These are phyloP conservation scores for Leptodactylus fuscus DNA, from an alignment of 2,113 vertebrate genomes.

Conservation along the genomic window DNA sequence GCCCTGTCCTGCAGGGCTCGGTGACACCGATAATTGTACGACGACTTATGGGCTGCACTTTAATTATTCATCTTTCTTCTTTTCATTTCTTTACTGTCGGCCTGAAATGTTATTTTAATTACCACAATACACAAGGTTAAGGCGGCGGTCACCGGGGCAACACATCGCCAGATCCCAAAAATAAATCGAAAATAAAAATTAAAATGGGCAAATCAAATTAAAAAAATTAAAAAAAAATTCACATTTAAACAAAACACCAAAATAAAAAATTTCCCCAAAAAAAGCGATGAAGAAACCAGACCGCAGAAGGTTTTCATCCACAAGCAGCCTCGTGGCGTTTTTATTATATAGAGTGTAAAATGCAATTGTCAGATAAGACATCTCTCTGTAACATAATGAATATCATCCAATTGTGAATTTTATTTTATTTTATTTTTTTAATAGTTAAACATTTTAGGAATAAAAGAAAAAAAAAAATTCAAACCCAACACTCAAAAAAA, in stretches of 20 bases:
- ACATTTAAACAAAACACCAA: neutral
- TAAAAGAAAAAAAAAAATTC: slow-evolving; percentile 65
- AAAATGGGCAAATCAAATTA: no score
- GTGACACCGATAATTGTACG: neutral
- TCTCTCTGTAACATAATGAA: slow-evolving; percentile 76
- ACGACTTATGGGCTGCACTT: neutral
- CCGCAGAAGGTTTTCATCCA: slow-evolving; percentile 68
- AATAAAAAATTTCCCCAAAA: no score
- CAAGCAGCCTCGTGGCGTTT: slow-evolving; percentile 82
- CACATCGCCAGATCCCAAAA: neutral
- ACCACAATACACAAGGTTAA: neutral
- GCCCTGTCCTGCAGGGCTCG: neutral
- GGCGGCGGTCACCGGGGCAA: neutral
- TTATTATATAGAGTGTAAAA: slow-evolving; percentile 93
- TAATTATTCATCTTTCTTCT: neutral
- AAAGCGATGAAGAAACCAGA: slow-evolving; percentile 54
- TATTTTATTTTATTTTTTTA: slow-evolving; percentile 64
- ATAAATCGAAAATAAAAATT: no score
- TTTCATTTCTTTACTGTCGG: neutral
- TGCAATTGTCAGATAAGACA: slow-evolving; percentile 87
- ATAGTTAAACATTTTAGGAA: slow-evolving; percentile 84
- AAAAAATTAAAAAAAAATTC: neutral
- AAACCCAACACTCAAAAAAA: slow-evolving; percentile 55
- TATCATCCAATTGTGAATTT: slow-evolving; percentile 69
- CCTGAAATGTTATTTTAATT: neutral